Percentiles rank a stretch among this genome's conserved stretches.
phyloP scores from a whole-genome alignment of 2,888 invertebrate species.

The Drosophila kuntzei region DNA sequence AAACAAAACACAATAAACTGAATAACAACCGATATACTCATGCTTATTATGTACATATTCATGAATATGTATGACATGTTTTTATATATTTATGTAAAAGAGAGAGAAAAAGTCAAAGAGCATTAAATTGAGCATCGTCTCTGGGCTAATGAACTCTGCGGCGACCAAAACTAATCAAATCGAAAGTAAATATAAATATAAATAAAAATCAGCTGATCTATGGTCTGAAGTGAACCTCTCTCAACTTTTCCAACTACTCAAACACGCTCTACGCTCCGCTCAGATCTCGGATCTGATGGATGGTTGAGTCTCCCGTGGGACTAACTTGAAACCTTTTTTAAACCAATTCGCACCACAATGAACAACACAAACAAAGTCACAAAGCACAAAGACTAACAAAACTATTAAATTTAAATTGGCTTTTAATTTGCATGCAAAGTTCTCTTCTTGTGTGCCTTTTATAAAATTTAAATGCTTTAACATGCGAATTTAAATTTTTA shows the following conservation, averaged over 20 bases:
- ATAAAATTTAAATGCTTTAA: constrained; percentile 29
- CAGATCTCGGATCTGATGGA: background rate
- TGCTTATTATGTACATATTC: constrained; percentile 7
- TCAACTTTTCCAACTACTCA: constrained; percentile 9
- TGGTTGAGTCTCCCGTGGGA: background rate
- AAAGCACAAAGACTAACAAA: constrained; percentile 25
- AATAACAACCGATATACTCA: constrained; percentile 12
- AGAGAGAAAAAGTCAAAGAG: constrained; percentile 33
- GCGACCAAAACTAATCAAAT: constrained; percentile 35
- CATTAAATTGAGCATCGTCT: constrained; percentile 10
- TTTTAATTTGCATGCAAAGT: constrained; percentile 48
- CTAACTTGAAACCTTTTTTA: constrained; percentile 33
- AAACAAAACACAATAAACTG: constrained; percentile 14
- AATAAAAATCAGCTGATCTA: constrained; percentile 65
- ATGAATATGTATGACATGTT: constrained; percentile 11
- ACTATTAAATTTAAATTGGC: constrained; percentile 44
- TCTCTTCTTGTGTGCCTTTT: constrained; percentile 29
- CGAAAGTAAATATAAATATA: constrained; percentile 50
- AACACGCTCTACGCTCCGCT: background rate
- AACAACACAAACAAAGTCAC: constrained; percentile 10
- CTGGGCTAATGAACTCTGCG: constrained; percentile 56
- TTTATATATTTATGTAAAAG: constrained; percentile 16
- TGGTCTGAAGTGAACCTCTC: background rate
- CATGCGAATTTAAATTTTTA: constrained; percentile 22
- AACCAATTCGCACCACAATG: constrained; percentile 32